phyloP scores from a whole-genome alignment of 2,797 vertebrate species.

The Molossus alvarezi region DNA sequence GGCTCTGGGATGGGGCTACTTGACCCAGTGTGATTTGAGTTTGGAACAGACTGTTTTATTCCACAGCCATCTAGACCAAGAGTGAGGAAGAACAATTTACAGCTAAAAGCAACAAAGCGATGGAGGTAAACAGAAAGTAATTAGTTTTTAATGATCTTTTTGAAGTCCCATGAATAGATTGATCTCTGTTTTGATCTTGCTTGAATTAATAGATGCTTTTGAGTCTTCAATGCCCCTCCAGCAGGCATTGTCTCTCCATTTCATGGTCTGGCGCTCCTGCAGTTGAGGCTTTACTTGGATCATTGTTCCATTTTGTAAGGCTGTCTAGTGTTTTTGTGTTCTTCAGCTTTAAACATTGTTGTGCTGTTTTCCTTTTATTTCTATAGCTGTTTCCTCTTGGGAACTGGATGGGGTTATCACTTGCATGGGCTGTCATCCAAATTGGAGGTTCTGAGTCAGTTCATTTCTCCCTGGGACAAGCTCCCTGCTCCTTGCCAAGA shows the following conservation, averaged over 20 bases:
- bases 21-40: constrained; percentile 43
- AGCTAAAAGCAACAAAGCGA: constrained; percentile 76
- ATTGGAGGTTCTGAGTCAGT: constrained; percentile 66
- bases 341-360: constrained; percentile 78
- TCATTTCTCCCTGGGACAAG: constrained; percentile 59
- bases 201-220: constrained; percentile 84
- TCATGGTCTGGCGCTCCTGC: constrained; percentile 83
- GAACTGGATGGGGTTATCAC: constrained; percentile 82
- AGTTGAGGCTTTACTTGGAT: constrained; percentile 74
- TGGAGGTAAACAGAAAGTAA: constrained; percentile 85
- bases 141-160: constrained; percentile 87
- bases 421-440: constrained; percentile 78
- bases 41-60: constrained; percentile 22
- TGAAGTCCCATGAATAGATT: constrained; percentile 83
- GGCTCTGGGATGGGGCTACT: background rate
- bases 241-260: constrained; percentile 81
- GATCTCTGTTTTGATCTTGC: constrained; percentile 87
- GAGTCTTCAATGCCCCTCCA: constrained; percentile 73
- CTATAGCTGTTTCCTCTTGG: constrained; percentile 85
- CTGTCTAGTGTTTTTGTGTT: constrained; percentile 78
- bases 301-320: constrained; percentile 81
- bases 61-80: constrained; percentile 33
- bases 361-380: constrained; percentile 84
- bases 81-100: constrained; percentile 69
- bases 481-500: constrained; percentile 16